Conservation (phyloP, 2,888 invertebrate species). For the Mythimna albipuncta region DNA sequence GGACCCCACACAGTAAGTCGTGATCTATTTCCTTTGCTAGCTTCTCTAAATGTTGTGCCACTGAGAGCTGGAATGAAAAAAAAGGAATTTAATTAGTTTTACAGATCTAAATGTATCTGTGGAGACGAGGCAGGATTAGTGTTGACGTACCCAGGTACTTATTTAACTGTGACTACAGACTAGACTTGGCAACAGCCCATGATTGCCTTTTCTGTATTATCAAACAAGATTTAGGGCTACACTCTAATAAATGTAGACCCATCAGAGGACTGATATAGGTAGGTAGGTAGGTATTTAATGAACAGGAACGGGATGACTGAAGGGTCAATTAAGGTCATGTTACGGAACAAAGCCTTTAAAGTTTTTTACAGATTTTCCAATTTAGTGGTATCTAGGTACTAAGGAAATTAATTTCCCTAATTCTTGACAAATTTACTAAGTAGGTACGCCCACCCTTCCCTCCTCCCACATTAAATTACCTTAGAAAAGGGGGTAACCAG, state of each 20-base stretch:
- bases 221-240: too few species aligned
- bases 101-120: constrained; percentile 7
- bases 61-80: constrained; percentile 80
- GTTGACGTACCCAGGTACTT: constrained; percentile 4
- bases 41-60: constrained; percentile 77
- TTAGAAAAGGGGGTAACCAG: background rate
- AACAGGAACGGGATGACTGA: too few species aligned
- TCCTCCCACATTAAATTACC: background rate
- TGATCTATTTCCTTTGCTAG: constrained; percentile 80
- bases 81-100: background rate
- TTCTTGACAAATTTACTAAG: too few species aligned
- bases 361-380: too few species aligned
- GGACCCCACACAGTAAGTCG: constrained; percentile 97
- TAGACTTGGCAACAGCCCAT: background rate
- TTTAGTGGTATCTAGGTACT: too few species aligned
- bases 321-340: too few species aligned
- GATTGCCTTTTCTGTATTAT: background rate
- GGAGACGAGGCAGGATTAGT: background rate
- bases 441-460: too few species aligned
- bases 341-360: too few species aligned
- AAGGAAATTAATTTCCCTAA: too few species aligned
- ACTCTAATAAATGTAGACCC: too few species aligned
- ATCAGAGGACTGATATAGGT: too few species aligned
- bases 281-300: too few species aligned
- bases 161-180: background rate